These are phyloP conservation scores for Lepilemur ruficaudatus DNA, from an alignment of 2,797 vertebrate species.

Conservation along the genomic window DNA sequence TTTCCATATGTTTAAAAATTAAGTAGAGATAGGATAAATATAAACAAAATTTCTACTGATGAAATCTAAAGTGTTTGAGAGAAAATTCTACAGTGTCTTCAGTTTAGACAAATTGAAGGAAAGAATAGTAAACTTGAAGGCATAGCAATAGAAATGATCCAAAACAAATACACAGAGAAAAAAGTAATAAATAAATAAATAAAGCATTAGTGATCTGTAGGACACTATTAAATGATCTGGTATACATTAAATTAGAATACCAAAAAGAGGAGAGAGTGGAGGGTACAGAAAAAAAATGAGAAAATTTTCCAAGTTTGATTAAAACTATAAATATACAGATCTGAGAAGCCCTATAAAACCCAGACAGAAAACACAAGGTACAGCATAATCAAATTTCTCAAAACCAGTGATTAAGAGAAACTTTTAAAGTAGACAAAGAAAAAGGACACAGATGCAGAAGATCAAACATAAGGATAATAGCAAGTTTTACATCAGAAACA, in stretches of 20 bases:
- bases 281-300: not conserved
- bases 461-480: not conserved
- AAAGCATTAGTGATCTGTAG: not conserved
- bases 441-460: not conserved
- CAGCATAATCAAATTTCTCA: not conserved
- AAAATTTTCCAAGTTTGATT: not conserved
- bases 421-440: not conserved
- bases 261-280: not conserved
- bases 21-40: not conserved
- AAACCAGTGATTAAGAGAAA: not conserved
- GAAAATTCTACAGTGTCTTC: not conserved
- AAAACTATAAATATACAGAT: not conserved
- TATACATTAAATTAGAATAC: not conserved
- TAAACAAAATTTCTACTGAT: not conserved
- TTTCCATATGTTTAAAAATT: not conserved
- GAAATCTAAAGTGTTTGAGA: not conserved
- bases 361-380: not conserved
- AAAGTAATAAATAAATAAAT: not conserved
- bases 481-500: not conserved
- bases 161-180: not conserved
- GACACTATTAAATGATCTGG: not conserved
- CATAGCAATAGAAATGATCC: not conserved
- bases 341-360: not conserved
- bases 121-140: not conserved
- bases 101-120: not conserved